Evolutionary conservation across 2,888 invertebrate genomes (phyloP), one percentile per base, ranked within the genome.

Genomic region (Cinara cedri): DNA sequence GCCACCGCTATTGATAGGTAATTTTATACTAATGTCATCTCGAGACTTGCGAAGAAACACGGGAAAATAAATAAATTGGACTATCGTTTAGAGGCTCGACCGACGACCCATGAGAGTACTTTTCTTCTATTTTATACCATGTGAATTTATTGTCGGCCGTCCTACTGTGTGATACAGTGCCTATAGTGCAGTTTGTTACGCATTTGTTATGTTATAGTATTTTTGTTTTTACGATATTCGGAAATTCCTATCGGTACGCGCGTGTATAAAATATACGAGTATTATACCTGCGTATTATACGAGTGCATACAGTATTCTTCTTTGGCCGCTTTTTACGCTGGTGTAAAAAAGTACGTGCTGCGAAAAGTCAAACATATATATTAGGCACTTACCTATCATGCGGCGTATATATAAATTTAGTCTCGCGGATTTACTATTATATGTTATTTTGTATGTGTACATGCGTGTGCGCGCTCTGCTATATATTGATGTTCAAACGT

Each of bases 41-140:
- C 34, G 34, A 34, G 6, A 4, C 34, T 34, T 4, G 34, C 34
- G 34, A 3, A 34, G 34, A 34, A n/a, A 34, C 34, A 34, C 34
- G 34, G 34, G 34, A 34, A 34, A 34, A 42, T 34, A 72, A 72
- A 62, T 72, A 63, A 72, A 62, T 72, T 49, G 14, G n/a, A 26
- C 19, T 9, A 14, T 62, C 60, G 26, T n/a, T n/a, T 49, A 26
- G 14, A 9, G 19, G 19, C 19, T 34, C 16, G 26, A 60, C 26
- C 16, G 10, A 9, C n/a, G n/a, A 26, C 34, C 6, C 34, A 3
- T 4, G 34, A 34, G 34, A 34, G 34, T 34, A 34, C 6, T 6
- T 6, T 34, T 34, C 34, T 6, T 6, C n/a, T 3, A 4, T 34
- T 6, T 34, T 34, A 6, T 34, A 34, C 34, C 34, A 6, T 34